Percentiles rank a stretch among this genome's conserved stretches.
These are phyloP conservation scores for Macrobrachium rosenbergii DNA, from an alignment of 1,140 invertebrate species.

Conservation along the genomic window DNA sequence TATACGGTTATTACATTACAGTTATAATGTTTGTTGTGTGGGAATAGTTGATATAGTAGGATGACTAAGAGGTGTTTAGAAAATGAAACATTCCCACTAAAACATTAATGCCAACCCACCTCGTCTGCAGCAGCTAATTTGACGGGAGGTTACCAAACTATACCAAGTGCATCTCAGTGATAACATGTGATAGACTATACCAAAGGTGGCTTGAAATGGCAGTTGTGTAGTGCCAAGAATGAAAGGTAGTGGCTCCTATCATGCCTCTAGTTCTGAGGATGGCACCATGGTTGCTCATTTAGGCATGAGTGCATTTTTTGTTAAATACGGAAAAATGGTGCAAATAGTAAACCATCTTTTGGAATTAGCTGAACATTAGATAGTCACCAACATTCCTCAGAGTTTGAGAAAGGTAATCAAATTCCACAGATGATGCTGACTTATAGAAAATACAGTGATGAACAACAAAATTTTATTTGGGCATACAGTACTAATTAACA, in stretches of 20 bases:
- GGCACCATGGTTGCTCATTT: conserved; percentile 33
- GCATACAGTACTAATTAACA: no score
- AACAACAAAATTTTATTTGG: no score
- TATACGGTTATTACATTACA: conserved; percentile 44
- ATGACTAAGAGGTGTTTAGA: conserved; percentile 26
- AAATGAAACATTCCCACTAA: conserved; percentile 18
- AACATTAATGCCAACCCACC: conserved; percentile 31
- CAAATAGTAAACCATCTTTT: not conserved
- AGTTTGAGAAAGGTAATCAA: conserved; percentile 37
- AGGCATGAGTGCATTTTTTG: conserved; percentile 31
- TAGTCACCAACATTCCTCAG: conserved; percentile 1
- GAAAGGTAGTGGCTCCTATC: conserved; percentile 20
- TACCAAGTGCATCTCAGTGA: conserved; percentile 63
- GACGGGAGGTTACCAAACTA: conserved; percentile 49
- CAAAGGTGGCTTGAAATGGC: conserved; percentile 61
- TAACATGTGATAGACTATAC: conserved; percentile 62
- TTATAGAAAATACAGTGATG: no score
- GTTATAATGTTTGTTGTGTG: conserved; percentile 26
- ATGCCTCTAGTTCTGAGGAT: conserved; percentile 16
- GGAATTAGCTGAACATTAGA: not conserved
- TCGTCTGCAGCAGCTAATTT: conserved; percentile 36
- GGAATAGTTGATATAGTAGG: conserved; percentile 27
- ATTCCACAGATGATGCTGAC: conserved; percentile 27
- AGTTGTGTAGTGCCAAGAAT: conserved; percentile 54
- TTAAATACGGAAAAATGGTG: not conserved